Conservation (phyloP, 1,140 invertebrate species). For the Diprion similis region DNA sequence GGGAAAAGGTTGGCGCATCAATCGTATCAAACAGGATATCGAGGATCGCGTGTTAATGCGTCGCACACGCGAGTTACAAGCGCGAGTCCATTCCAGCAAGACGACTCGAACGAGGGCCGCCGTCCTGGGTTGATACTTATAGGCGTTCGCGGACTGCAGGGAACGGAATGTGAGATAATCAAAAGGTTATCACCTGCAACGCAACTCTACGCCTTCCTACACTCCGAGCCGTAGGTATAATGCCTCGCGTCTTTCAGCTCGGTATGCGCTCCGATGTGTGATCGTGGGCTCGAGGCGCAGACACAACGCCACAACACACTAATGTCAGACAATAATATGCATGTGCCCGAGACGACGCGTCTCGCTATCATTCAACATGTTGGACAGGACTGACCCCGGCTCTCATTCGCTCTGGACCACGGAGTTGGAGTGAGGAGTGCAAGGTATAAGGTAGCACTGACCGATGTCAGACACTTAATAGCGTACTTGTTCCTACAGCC, state of each 20-base stretch:
- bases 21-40: not conserved
- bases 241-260: not conserved
- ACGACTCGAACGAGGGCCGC: not conserved
- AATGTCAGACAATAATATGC: too few relatives aligned
- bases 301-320: not conserved
- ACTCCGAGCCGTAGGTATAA: not conserved
- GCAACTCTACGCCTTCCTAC: slow-evolving; percentile 1
- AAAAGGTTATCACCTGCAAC: slow-evolving; percentile 7
- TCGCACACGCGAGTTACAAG: slow-evolving; percentile 2
- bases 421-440: not conserved
- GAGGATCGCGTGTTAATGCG: not conserved
- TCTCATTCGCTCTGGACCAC: not conserved
- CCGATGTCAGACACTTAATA: not conserved
- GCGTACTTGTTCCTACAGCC: not conserved
- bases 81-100: not conserved
- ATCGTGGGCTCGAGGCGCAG: not conserved
- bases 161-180: slow-evolving; percentile 7
- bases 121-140: not conserved
- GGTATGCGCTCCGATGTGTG: not conserved
- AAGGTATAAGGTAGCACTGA: not conserved
- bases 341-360: not conserved
- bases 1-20: not conserved
- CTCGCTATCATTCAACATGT: not conserved
- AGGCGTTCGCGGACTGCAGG: not conserved
- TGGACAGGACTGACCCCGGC: not conserved